phyloP scores from a whole-genome alignment of 2,888 invertebrate species.

The Chymomyza amoena region DNA sequence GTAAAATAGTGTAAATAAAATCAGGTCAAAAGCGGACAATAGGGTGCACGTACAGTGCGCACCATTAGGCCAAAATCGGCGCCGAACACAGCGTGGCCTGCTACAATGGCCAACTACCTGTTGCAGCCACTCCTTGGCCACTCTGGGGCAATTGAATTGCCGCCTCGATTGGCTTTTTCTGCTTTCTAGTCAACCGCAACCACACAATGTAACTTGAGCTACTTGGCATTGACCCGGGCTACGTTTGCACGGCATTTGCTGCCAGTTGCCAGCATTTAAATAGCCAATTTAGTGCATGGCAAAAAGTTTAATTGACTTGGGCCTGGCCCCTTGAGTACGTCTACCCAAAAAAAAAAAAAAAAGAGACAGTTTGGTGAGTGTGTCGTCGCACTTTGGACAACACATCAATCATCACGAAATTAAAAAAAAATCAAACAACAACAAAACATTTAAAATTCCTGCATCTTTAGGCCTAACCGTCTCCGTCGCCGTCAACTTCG shows the following conservation, averaged over 20 bases:
- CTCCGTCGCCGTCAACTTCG: background rate
- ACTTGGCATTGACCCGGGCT: slow-evolving; percentile 57
- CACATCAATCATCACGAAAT: slow-evolving; percentile 73
- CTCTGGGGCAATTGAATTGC: slow-evolving; percentile 9
- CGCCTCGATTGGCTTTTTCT: background rate
- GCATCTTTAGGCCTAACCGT: slow-evolving; percentile 39
- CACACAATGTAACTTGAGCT: background rate
- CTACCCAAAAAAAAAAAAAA: background rate
- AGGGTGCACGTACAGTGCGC: slow-evolving; percentile 47
- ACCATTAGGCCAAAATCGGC: slow-evolving; percentile 50
- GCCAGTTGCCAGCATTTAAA: slow-evolving; percentile 51
- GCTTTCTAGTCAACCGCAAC: slow-evolving; percentile 47
- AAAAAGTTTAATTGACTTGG: slow-evolving; percentile 62
- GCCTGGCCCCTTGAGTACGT: slow-evolving; percentile 22
- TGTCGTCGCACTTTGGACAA: slow-evolving; percentile 65
- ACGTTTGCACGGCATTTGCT: background rate
- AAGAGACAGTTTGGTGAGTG: slow-evolving; percentile 9
- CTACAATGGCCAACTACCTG: slow-evolving; percentile 14
- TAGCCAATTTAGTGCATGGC: slow-evolving; percentile 28
- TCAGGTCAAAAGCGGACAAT: slow-evolving; percentile 70
- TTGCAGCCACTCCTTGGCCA: slow-evolving; percentile 13
- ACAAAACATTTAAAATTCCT: slow-evolving; percentile 65
- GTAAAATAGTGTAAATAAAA: slow-evolving; percentile 69
- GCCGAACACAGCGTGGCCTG: background rate
- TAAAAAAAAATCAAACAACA: slow-evolving; percentile 38